These are phyloP conservation scores for Drosophila leontia DNA, from an alignment of 1,140 invertebrate genomes.

Conservation along the genomic window DNA sequence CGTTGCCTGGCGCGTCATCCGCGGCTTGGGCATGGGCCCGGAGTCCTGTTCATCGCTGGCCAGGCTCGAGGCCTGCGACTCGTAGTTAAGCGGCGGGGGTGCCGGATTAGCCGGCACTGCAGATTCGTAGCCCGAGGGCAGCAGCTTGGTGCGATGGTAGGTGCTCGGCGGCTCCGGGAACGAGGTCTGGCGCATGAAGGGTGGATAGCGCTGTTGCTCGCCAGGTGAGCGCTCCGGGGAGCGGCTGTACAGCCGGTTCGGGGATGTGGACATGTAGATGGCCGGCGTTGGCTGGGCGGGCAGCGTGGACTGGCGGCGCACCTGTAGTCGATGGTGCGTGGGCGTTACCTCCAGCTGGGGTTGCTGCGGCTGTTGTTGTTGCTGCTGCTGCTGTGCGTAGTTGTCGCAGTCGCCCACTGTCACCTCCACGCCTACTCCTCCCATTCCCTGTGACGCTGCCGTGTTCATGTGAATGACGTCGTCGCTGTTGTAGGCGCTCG, in stretches of 20 bases:
- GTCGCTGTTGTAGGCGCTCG: slow-evolving; percentile 83
- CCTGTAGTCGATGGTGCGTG: slow-evolving; percentile 77
- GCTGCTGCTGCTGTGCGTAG: slow-evolving; percentile 67
- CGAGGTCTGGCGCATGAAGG: slow-evolving; percentile 81
- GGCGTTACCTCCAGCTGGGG: slow-evolving; percentile 60
- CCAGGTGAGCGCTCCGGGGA: slow-evolving; percentile 82
- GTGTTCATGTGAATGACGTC: slow-evolving; percentile 80
- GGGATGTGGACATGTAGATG: slow-evolving; percentile 84
- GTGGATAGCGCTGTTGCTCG: slow-evolving; percentile 82
- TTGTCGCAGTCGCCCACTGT: slow-evolving; percentile 73
- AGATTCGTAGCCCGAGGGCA: slow-evolving; percentile 53
- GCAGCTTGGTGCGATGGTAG: slow-evolving; percentile 76
- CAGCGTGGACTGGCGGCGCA: slow-evolving; percentile 83
- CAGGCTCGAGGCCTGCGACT: slow-evolving; percentile 65
- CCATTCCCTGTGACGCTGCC: slow-evolving; percentile 20
- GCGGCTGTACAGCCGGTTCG: slow-evolving; percentile 80
- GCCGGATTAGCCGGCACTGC: slow-evolving; percentile 3
- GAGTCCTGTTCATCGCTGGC: slow-evolving; percentile 71
- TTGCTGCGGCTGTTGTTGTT: slow-evolving; percentile 57
- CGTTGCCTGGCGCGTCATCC: slow-evolving; percentile 81
- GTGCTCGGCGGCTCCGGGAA: slow-evolving; percentile 72
- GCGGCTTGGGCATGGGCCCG: slow-evolving; percentile 63
- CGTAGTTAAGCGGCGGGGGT: slow-evolving; percentile 62
- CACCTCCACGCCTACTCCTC: slow-evolving; percentile 34
- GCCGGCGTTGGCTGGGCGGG: slow-evolving; percentile 76